Evolutionary conservation across 2,888 invertebrate genomes (phyloP).

Genomic region (Nesidiocoris tenuis): DNA sequence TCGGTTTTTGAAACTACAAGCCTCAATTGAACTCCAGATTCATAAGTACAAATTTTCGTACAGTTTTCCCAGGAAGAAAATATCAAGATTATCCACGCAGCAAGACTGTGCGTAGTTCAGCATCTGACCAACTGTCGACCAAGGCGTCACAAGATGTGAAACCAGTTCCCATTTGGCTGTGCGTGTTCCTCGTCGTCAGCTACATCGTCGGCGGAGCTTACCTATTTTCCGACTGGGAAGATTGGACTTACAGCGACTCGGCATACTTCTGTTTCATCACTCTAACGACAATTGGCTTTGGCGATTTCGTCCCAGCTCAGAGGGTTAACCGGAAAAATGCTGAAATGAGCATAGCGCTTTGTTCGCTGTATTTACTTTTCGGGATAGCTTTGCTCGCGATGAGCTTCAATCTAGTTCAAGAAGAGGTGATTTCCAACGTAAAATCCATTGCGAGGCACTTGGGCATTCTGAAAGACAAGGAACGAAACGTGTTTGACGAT

Average conservation of each 20-base stretch:
- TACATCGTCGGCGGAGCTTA: conserved; percentile 88
- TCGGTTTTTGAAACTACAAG: too few relatives aligned
- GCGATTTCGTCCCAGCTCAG: conserved; percentile 87
- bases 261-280: conserved; percentile 94
- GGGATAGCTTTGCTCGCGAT: conserved; percentile 92
- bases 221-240: conserved; percentile 81
- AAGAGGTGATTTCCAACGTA: conserved; percentile 86
- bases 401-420: conserved; percentile 95
- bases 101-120: conserved; percentile 10
- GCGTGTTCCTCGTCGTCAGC: conserved; percentile 81
- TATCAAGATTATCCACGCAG: conserved; percentile 13
- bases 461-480: conserved; percentile 79
- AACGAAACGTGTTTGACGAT: conserved; percentile 16
- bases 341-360: conserved; percentile 73
- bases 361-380: conserved; percentile 88
- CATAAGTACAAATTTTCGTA: too few relatives aligned
- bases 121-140: conserved; percentile 47
- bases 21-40: too few relatives aligned
- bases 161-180: conserved; percentile 87
- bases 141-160: conserved; percentile 53
- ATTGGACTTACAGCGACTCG: conserved; percentile 81
- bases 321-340: conserved; percentile 58
- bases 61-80: conserved; percentile 21
- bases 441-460: conserved; percentile 80
- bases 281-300: conserved; percentile 88